Evolutionary conservation across 2,113 vertebrate species (phyloP), one percentile per base, ranked within the genome.

Genomic region (Narcine bancroftii): DNA sequence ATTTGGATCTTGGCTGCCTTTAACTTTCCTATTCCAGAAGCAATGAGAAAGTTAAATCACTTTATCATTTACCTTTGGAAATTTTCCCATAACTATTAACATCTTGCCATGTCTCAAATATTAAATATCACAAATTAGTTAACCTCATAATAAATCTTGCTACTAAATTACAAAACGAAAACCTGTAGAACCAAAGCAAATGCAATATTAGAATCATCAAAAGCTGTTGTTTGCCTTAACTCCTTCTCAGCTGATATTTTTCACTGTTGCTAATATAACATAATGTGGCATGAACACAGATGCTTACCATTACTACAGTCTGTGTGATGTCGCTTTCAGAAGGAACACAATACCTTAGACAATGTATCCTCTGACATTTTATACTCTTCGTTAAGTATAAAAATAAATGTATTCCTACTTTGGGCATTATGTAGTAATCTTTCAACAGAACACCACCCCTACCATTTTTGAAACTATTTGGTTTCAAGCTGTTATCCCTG

Each of bases 391-490:
- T 33, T 65, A 91, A 45, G 63, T 45, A 1, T 91, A 91, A 91
- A 91, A 91, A 91, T 91, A 91, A 91, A 91, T 69, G 89, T 33
- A 91, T 91, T 91, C 89, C 89, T 91, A 91, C 65, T 91, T 91
- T 91, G 89, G 89, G 65, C 89, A 91, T 91, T 91, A 66, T 45
- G 45, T 91, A 47, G 89, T 91, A 71, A 45, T 29, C 63, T 69
- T 10, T 66, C 39, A 63, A 69, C 65, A 11, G 39, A 91, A 69
- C 39, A 29, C 65, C 89, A 47, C 89, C 89, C 65, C 89, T 91
- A 69, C 63, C 89, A 91, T 69, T 65, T 91, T 66, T 69, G 42
- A 91, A 69, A 91, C 89, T 91, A 91, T 91, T 91, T 91, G 5
- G 89, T 71, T 65, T 69, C 60, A 66, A 39, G 36, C 36, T 42